A percentile compares a stretch with the other conserved stretches of the same genome.
These are phyloP conservation scores for Noctua janthina DNA, from an alignment of 2,888 invertebrate genomes.

Conservation along the genomic window DNA sequence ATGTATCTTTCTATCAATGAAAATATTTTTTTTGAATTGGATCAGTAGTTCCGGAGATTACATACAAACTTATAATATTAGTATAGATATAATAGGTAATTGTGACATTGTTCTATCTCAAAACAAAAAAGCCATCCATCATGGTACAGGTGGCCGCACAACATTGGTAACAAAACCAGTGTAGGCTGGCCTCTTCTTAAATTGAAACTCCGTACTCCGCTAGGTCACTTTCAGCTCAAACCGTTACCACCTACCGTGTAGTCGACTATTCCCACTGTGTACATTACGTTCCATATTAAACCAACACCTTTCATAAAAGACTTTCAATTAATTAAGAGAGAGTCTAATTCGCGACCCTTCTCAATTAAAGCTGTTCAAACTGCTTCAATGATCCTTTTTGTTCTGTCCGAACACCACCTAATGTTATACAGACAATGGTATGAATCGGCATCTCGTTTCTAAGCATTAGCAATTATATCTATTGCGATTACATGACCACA, in stretches of 20 bases:
- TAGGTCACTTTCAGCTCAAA: not conserved
- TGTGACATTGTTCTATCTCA: not conserved
- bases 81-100: not conserved
- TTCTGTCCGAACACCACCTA: constrained; percentile 26
- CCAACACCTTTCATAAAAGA: not conserved
- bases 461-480: constrained; percentile 43
- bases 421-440: constrained; percentile 27
- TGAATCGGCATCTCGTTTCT: constrained; percentile 32
- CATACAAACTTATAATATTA: too few relatives aligned
- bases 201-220: not conserved
- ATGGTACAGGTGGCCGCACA: not conserved
- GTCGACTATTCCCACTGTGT: not conserved
- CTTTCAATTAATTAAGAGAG: constrained; percentile 31
- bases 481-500: constrained; percentile 6
- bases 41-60: too few relatives aligned
- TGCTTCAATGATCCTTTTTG: constrained; percentile 30
- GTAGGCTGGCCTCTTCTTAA: not conserved
- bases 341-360: constrained; percentile 21
- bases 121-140: not conserved
- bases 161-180: not conserved
- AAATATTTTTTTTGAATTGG: too few relatives aligned
- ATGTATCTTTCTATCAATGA: too few relatives aligned
- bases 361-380: constrained; percentile 38
- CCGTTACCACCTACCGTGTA: not conserved
- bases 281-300: not conserved